Conservation (phyloP, 2,113 vertebrate species). For the Addax nasomaculatus region DNA sequence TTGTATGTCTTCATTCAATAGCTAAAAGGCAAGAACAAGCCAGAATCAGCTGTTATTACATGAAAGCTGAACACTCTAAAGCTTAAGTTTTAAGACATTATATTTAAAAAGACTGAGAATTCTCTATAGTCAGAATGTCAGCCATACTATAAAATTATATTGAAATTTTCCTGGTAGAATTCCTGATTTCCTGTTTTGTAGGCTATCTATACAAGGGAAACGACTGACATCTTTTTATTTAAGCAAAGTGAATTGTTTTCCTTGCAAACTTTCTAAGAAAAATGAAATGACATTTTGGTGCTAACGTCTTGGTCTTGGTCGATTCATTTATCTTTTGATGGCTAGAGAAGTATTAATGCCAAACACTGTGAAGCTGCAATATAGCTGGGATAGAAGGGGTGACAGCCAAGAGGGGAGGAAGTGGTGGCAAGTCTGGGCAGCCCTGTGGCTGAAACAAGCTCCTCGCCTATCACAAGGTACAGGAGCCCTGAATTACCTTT, state of each 20-base stretch:
- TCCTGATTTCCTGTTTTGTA: not conserved
- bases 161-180: not conserved
- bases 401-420: not conserved
- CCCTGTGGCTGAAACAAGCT: fast-evolving
- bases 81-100: not conserved
- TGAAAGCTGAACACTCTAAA: not conserved
- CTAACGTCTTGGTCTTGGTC: not conserved
- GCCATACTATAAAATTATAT: not conserved
- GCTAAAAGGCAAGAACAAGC: not conserved
- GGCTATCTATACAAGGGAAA: not conserved
- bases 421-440: not conserved
- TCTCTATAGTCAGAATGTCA: not conserved
- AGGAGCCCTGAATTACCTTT: not conserved
- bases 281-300: not conserved
- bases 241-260: not conserved
- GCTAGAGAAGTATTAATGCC: not conserved
- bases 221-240: not conserved
- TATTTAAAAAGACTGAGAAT: not conserved
- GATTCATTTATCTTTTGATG: not conserved
- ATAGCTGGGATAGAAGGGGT: not conserved
- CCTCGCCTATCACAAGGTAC: fast-evolving
- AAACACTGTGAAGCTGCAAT: not conserved
- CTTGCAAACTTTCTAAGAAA: not conserved
- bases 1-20: not conserved
- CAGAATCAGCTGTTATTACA: not conserved